Percentiles rank a stretch among this genome's conserved stretches.
Evolutionary conservation across 2,113 vertebrate genomes (phyloP).

Genomic region (Syngnathoides biaculeatus): DNA sequence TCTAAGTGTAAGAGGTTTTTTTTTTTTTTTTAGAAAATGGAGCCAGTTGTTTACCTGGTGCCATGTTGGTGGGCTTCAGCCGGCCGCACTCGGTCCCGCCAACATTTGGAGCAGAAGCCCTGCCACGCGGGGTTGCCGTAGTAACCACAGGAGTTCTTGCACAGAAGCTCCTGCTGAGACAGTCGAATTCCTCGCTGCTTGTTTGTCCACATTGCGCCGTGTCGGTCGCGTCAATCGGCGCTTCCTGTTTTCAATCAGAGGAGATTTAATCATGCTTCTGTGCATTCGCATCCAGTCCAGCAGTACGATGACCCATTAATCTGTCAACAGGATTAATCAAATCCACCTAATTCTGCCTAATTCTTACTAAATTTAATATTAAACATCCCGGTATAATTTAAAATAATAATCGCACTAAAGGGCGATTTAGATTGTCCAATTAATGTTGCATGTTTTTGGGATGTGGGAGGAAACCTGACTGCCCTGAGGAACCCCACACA

Average conservation of each 20-base stretch:
- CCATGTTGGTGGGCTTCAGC: constrained; percentile 47
- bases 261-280: background rate
- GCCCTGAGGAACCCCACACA: too few relatives aligned
- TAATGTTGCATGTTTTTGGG: too few relatives aligned
- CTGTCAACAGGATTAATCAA: background rate
- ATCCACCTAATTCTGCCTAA: too few relatives aligned
- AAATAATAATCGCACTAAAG: too few relatives aligned
- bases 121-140: constrained; percentile 78
- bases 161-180: constrained; percentile 71
- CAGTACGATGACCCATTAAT: too few relatives aligned
- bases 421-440: too few relatives aligned
- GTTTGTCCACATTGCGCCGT: constrained; percentile 57
- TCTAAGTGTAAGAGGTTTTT: background rate
- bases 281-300: too few relatives aligned
- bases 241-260: constrained; percentile 17
- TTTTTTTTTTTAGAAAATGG: background rate
- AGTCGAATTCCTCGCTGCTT: constrained; percentile 70
- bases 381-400: too few relatives aligned
- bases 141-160: constrained; percentile 74
- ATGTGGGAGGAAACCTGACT: too few relatives aligned
- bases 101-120: constrained; percentile 79
- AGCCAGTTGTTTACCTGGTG: constrained; percentile 38
- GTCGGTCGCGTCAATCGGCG: constrained; percentile 7
- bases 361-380: too few relatives aligned
- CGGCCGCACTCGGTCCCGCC: constrained; percentile 65